Evolutionary conservation across 1,140 invertebrate genomes (phyloP), one percentile per base, ranked within the genome.

Genomic region (Cydia strobilella): DNA sequence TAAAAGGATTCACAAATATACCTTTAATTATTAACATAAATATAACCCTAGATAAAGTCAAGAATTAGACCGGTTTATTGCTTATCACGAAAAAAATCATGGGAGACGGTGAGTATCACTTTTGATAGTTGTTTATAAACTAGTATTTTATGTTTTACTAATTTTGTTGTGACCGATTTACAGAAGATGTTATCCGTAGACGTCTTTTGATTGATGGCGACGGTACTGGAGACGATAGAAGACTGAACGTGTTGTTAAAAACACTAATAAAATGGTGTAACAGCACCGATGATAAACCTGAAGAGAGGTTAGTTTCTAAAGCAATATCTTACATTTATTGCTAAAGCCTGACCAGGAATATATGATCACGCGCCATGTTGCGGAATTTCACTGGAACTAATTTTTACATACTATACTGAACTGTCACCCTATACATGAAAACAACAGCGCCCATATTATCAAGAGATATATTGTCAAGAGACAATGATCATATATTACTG

Each of bases 201-300:
- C 94, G 98, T 77, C 91, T 99, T 18, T 92, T 99, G 10, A 98
- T 99, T 86, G 98, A 99, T 92, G 98, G 98, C 31, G 98, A 99
- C 95, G 98, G 98, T 27, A 98, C 97, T 27, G 98, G 98, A 62
- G 98, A 99, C 92, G 98, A 99, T 89, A 94, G 98, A 76, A 93
- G 97, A 78, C 94, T 99, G 18, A 98, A 97, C 84, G 95, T 96
- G 69, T 89, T 99, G 4, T 88, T 99, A 18, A 98, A 98, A 93
- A 96, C 96, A 13, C 97, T 99, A 77, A 95, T 98, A 20, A 98
- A 98, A 91, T 99, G 97, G 97, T 96, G 95, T 76, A 96, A 95
- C 82, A 94, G 91, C 75, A 93, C 95, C n/a, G 95, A 97, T 66
- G 94, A 96, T 65, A 93, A 94, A 69, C 90, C 94, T 18, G 95